Conservation (phyloP, 2,888 invertebrate species). For the Hololepta plana region DNA sequence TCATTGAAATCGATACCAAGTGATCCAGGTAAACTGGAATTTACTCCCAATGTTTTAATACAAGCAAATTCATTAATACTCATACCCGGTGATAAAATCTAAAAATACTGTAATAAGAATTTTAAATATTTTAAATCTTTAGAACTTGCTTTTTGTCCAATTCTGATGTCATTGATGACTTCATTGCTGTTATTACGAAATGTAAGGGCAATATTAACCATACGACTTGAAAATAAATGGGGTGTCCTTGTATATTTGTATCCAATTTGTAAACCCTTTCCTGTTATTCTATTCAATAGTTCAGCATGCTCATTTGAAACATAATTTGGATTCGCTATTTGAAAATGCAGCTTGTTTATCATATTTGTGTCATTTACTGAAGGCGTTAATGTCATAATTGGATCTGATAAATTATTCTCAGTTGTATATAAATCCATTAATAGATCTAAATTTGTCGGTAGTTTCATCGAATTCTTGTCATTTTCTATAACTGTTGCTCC, state of each 20-base stretch:
- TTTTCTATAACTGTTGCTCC: too few relatives aligned
- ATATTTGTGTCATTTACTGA: conserved; percentile 29
- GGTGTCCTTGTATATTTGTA: conserved; percentile 61
- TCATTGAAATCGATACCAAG: conserved; percentile 87
- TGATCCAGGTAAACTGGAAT: conserved; percentile 43
- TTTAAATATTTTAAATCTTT: conserved; percentile 4
- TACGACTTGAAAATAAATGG: conserved; percentile 61
- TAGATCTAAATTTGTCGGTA: conserved; percentile 68
- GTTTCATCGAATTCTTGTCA: too few relatives aligned
- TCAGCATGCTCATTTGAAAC: conserved; percentile 41
- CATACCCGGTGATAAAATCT: conserved; percentile 53
- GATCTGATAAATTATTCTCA: too few relatives aligned
- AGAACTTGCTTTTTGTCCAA: conserved; percentile 48
- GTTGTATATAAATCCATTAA: conserved; percentile 66
- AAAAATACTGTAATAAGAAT: conserved; percentile 8
- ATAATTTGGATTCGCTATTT: conserved; percentile 35
- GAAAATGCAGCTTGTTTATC: background rate
- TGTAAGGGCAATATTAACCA: conserved; percentile 65
- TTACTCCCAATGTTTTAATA: conserved; percentile 42
- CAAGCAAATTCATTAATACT: conserved; percentile 56
- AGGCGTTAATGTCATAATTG: too few relatives aligned
- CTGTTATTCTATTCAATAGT: conserved; percentile 52
- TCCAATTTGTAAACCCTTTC: conserved; percentile 44
- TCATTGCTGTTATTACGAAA: conserved; percentile 54
- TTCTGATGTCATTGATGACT: conserved; percentile 47